Base-by-base conservation (phyloP, 1,140 invertebrate genomes). In the Saccostrea echinata region DNA sequence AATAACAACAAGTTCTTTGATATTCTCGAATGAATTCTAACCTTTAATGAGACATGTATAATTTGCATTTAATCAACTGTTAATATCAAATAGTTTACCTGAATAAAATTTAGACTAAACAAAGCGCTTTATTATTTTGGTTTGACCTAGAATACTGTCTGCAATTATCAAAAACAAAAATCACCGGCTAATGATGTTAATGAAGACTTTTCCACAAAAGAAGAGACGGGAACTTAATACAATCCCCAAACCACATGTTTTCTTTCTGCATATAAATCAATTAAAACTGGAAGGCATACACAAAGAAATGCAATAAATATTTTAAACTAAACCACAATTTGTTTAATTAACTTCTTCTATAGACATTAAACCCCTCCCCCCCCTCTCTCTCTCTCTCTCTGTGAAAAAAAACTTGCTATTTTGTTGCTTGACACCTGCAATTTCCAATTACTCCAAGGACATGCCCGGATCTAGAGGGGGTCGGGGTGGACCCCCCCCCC, bases 11-110 rank as follows among this genome's bases (percentile, higher is more conserved):
- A 16, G 13, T 30, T 30, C 68, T 76, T 33, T 76, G 68, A 33
- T 30, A 30, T 30, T 30, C 11, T 27, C 55, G 24, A 13, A 76
- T 33, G 30, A 76, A 76, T 16, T 30, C 33, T 27, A 30, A 27
- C 24, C 68, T 30, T 24, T 33, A 27, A 30, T 30, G 16, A 27
- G 68, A 16, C 24, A 33, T 27, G 27, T 3, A 76, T 76, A 27
- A 76, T 76, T 76, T 76, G 68, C 68, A 76, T 76, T 76, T 27
- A 76, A n/a, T n/a, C n/a, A n/a, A n/a, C n/a, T n/a, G n/a, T n/a
- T n/a, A n/a, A 76, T 76, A 8, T 27, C 3, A 76, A 76, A 76
- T 27, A 27, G 68, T 9, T 76, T 18, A 76, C 33, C 13, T 30
- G 68, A 76, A 30, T 76, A 13, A 24, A n/a, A 76, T 76, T 30